Evolutionary conservation across 2,888 invertebrate genomes (phyloP).

Genomic region (Lasioglossum vierecki): DNA sequence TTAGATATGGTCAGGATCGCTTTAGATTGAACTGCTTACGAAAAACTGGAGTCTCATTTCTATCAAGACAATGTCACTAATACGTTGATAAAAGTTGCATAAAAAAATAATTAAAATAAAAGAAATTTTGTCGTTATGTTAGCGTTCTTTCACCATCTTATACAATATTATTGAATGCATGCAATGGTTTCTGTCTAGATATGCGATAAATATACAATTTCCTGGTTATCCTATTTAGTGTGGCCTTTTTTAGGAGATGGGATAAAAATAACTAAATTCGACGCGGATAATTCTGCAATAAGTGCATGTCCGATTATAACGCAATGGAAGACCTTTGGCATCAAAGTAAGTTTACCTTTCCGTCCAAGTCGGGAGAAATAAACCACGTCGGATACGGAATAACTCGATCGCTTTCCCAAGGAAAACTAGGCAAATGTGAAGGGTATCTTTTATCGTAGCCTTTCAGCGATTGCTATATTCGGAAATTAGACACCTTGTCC

Average conservation of each 20-base stretch:
- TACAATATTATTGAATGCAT: background rate
- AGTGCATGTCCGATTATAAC: conserved; percentile 14
- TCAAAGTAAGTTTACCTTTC: conserved; percentile 18
- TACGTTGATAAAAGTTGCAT: background rate
- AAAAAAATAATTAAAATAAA: background rate
- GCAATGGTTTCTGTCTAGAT: background rate
- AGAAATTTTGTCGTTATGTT: no score
- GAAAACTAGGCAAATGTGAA: background rate
- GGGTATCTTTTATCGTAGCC: background rate
- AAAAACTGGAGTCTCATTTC: background rate
- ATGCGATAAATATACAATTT: background rate
- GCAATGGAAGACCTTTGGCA: conserved; percentile 6
- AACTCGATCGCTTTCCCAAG: conserved; percentile 8
- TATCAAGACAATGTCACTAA: background rate
- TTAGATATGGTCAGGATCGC: background rate
- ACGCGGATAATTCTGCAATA: conserved; percentile 5
- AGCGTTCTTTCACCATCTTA: no score
- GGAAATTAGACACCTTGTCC: background rate
- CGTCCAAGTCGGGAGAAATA: background rate
- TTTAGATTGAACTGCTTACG: no score
- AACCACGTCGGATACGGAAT: background rate
- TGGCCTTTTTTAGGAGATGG: background rate
- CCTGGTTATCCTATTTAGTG: background rate
- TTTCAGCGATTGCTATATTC: conserved; percentile 1
- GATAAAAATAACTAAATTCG: conserved; percentile 10